Evolutionary conservation across 2,113 vertebrate genomes (phyloP).

Genomic region (Ochotona princeps): DNA sequence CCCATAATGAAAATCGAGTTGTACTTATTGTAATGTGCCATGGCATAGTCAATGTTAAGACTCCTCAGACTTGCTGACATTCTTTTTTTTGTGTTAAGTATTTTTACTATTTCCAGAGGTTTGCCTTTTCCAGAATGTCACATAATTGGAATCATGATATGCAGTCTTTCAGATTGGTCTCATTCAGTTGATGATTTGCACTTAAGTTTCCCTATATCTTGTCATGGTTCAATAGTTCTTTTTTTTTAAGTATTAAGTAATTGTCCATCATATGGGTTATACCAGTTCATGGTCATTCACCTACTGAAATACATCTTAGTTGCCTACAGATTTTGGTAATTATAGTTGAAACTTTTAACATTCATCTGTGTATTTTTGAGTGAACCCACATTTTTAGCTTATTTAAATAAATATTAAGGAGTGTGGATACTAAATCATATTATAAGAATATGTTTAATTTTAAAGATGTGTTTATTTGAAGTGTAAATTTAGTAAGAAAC

Average conservation of each 20-base stretch:
- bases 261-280: neutral
- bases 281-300: neutral
- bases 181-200: neutral
- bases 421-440: neutral
- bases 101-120: neutral
- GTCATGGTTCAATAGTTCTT: neutral
- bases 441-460: slow-evolving; percentile 51
- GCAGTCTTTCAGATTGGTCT: neutral
- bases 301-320: neutral
- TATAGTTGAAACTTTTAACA: neutral
- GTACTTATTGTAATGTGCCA: neutral
- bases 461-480: neutral
- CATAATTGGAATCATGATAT: neutral
- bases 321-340: slow-evolving; percentile 21
- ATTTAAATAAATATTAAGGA: slow-evolving; percentile 3
- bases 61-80: slow-evolving; percentile 11
- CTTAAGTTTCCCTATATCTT: neutral
- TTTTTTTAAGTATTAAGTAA: slow-evolving; percentile 13
- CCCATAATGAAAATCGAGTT: neutral
- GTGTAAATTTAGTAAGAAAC: too few relatives aligned
- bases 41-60: slow-evolving; percentile 20
- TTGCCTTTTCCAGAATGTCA: slow-evolving; percentile 37
- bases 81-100: slow-evolving; percentile 39
- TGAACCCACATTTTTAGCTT: slow-evolving; percentile 19
- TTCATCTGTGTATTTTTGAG: neutral